A percentile compares a stretch with the other conserved stretches of the same genome.
Conservation (phyloP, 2,113 vertebrate species). For the Chionodraco myersi region DNA sequence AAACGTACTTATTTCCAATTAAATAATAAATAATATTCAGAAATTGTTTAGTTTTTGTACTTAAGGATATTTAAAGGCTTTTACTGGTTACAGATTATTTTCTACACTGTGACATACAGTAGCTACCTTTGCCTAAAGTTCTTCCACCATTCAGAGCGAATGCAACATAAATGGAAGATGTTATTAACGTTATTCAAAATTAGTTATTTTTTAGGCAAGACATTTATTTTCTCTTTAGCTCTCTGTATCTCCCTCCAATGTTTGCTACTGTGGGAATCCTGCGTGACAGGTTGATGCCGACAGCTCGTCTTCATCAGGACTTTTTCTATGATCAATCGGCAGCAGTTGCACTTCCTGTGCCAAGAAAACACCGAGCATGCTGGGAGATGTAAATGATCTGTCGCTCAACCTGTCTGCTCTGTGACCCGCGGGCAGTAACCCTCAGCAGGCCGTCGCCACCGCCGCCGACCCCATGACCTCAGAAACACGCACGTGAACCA, state of each 20-base stretch:
- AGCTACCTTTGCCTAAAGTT: not conserved
- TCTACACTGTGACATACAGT: not conserved
- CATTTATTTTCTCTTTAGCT: not conserved
- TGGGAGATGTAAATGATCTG: conserved; percentile 54
- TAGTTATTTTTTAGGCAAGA: not conserved
- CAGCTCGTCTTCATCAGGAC: conserved; percentile 43
- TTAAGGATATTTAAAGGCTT: no score
- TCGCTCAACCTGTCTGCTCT: conserved; percentile 41
- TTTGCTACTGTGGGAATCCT: conserved; percentile 6
- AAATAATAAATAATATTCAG: not conserved
- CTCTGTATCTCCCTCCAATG: not conserved
- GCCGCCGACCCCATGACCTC: conserved; percentile 9
- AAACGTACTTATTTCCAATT: not conserved
- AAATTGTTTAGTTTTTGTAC: not conserved
- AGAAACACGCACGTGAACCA: not conserved
- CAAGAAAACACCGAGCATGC: conserved; percentile 28
- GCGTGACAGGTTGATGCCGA: conserved; percentile 29
- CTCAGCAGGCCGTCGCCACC: conserved; percentile 34
- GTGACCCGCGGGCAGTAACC: conserved; percentile 36
- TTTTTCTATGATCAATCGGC: not conserved
- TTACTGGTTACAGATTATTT: not conserved
- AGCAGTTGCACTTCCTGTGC: conserved; percentile 29
- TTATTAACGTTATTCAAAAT: not conserved
- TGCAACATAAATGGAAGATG: no score
- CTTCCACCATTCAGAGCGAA: not conserved